Evolutionary conservation across 2,888 invertebrate species (phyloP), one percentile per base, ranked within the genome.

Genomic region (Congeria kusceri): DNA sequence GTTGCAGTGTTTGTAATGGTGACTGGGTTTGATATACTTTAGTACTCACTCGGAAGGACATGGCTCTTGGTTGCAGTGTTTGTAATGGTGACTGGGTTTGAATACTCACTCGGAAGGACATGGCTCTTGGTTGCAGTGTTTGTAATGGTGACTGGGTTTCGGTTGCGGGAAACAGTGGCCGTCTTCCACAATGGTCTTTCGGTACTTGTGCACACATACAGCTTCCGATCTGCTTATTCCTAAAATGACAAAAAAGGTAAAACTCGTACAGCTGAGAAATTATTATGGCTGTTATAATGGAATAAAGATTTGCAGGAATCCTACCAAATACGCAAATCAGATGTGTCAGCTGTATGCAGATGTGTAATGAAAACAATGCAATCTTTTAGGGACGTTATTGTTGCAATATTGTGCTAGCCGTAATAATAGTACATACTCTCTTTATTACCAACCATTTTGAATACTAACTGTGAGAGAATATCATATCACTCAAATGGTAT

Each of bases 51-150:
- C 82, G 18, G 91, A 86, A 18, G 91, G 90, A 63, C 92, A 92
- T 7, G 90, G 86, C 39, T 90, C 81, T 28, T 86, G 85, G 66
- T 90, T 92, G 77, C 92, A 92, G 59, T 80, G 83, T 68, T 87
- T 88, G 66, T 76, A 86, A 68, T 86, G 87, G 70, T 89, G 88
- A 28, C 86, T 86, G n/a, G 91, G 91, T 77, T 86, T 85, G n/a
- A n/a, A n/a, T n/a, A n/a, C n/a, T n/a, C n/a, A n/a, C n/a, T n/a
- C 82, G 18, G 91, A 86, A 18, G 91, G 90, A 63, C 92, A 92
- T 7, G 90, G 86, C 39, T 90, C 81, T 28, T 86, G 85, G 66
- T 90, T 92, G 77, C 92, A 92, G 59, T 80, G 83, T 68, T 87
- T 88, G 66, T 76, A 86, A 68, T 86, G 87, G 70, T 89, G 88